A percentile compares a stretch with the other conserved stretches of the same genome.
Conservation (phyloP, 2,888 invertebrate genomes). For the Melanargia galathea region DNA sequence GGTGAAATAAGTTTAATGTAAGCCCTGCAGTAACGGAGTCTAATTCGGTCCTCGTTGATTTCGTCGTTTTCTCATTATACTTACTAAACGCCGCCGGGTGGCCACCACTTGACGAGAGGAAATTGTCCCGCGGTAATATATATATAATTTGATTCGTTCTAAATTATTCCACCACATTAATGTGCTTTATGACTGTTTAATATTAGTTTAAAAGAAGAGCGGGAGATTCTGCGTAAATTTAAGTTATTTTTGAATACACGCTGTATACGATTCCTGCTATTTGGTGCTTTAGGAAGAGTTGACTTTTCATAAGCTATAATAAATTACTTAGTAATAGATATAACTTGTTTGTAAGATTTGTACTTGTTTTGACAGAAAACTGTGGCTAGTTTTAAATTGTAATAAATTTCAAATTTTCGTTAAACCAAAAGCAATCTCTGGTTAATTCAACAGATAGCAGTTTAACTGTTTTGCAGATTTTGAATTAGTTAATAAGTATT, state of each 20-base stretch:
- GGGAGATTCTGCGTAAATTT: conserved; percentile 22
- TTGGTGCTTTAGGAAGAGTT: neutral
- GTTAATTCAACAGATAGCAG: no score
- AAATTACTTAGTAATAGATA: no score
- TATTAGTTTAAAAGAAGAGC: conserved; percentile 39
- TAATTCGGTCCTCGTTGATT: conserved; percentile 75
- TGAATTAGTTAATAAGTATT: no score
- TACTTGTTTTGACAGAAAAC: no score
- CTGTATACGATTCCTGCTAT: neutral
- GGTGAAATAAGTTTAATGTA: no score
- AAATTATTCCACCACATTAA: conserved; percentile 66
- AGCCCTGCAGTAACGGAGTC: conserved; percentile 56
- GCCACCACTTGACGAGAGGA: conserved; percentile 76
- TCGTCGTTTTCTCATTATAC: conserved; percentile 75
- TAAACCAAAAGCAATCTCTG: no score
- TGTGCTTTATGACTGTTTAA: conserved; percentile 66
- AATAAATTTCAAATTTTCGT: no score
- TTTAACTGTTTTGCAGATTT: no score
- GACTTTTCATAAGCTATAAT: no score
- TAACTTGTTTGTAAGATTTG: no score
- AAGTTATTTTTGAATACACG: neutral
- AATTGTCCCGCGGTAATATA: conserved; percentile 75
- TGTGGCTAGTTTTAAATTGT: no score
- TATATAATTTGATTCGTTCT: conserved; percentile 74
- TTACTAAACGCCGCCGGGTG: conserved; percentile 75